Evolutionary conservation across 2,113 vertebrate species (phyloP).

Genomic region (Coptodon rendalli): DNA sequence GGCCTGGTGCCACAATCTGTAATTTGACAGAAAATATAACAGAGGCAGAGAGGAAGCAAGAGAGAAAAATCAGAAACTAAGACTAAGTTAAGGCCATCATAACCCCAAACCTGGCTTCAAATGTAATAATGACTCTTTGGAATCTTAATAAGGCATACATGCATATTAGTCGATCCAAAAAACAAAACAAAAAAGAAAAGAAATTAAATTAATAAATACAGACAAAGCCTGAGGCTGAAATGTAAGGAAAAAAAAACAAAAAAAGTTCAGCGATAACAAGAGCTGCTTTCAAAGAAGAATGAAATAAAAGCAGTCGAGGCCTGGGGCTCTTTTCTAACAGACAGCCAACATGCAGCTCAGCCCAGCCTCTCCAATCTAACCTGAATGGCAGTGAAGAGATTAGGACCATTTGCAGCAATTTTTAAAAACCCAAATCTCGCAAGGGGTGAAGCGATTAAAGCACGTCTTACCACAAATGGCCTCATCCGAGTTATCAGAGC

Average conservation of each 20-base stretch:
- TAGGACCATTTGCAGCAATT: conserved; percentile 9
- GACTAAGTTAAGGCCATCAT: neutral
- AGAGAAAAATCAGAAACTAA: neutral
- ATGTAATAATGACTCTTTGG: neutral
- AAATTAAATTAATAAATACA: neutral
- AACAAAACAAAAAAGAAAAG: neutral
- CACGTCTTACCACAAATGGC: conserved; percentile 57
- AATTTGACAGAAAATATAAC: neutral
- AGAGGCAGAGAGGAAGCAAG: neutral
- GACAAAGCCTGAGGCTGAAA: conserved; percentile 46
- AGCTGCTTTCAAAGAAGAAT: conserved; percentile 50
- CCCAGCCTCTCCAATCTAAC: conserved; percentile 30
- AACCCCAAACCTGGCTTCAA: neutral
- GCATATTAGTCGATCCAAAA: conserved; percentile 25
- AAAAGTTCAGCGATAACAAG: conserved; percentile 47
- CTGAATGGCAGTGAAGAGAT: conserved; percentile 42
- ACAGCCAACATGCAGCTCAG: conserved; percentile 10
- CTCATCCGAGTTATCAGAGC: conserved; percentile 70
- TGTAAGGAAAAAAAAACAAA: neutral
- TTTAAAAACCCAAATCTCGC: neutral
- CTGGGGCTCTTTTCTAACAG: conserved; percentile 40
- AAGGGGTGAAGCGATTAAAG: neutral
- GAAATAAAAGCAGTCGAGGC: conserved; percentile 51
- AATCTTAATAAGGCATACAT: conserved; percentile 31
- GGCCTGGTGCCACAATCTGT: conserved; percentile 73